Conservation (phyloP, 2,113 vertebrate species). For the Aphyosemion australe region DNA sequence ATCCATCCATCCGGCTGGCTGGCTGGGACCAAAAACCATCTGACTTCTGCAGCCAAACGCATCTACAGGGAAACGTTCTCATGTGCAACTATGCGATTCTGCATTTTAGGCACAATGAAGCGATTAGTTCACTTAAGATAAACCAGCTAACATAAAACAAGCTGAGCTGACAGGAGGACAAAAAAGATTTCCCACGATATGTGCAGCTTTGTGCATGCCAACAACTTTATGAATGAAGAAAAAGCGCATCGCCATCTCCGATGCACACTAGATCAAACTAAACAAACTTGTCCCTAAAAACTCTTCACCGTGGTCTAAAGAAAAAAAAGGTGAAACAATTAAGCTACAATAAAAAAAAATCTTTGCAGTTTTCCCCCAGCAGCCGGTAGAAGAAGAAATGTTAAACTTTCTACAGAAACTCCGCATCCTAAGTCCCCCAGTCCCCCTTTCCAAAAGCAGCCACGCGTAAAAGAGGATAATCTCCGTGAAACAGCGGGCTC, state of each 20-base stretch:
- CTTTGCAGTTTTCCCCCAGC: too few relatives aligned
- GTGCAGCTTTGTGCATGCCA: constrained; percentile 17
- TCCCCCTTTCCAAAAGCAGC: constrained; percentile 1
- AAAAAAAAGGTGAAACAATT: not conserved
- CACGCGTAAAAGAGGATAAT: constrained; percentile 33
- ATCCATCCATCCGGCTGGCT: not conserved
- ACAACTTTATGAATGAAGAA: constrained; percentile 72
- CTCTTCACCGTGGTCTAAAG: too few relatives aligned
- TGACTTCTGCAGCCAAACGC: not conserved
- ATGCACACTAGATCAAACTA: not conserved
- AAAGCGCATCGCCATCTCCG: constrained; percentile 39
- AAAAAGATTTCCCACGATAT: constrained; percentile 12
- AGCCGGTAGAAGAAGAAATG: not conserved
- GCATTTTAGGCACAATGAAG: too few relatives aligned
- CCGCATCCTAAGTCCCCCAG: constrained; percentile 9
- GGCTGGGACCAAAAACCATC: not conserved
- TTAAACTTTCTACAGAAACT: not conserved
- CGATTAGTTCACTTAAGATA: too few relatives aligned
- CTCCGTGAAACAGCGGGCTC: constrained; percentile 38
- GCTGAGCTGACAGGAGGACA: constrained; percentile 4
- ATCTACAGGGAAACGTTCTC: too few relatives aligned
- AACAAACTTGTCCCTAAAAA: too few relatives aligned
- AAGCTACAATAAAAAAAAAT: too few relatives aligned
- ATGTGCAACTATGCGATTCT: too few relatives aligned
- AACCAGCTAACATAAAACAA: too few relatives aligned